Evolutionary conservation across 2,888 invertebrate genomes (phyloP).

Genomic region (Leuctra nigra): DNA sequence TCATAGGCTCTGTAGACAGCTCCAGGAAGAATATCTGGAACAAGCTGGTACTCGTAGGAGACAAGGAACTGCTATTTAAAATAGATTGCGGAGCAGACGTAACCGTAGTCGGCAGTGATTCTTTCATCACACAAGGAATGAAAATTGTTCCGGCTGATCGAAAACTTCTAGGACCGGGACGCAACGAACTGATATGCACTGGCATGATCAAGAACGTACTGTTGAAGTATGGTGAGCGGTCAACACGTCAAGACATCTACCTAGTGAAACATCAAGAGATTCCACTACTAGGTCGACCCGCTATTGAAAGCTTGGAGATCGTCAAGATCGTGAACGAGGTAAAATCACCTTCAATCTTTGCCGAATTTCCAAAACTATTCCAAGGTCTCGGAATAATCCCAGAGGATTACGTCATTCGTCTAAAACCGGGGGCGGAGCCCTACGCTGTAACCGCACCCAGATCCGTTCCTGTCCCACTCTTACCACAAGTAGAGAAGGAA

Average conservation of each 20-base stretch:
- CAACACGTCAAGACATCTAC: neutral
- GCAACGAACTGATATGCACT: neutral
- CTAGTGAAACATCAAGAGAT: neutral
- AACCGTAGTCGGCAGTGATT: neutral
- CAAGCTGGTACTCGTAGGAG: no score
- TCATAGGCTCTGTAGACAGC: no score
- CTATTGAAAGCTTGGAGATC: neutral
- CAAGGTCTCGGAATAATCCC: neutral
- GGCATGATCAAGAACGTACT: neutral
- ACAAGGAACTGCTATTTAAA: neutral
- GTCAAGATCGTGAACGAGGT: neutral
- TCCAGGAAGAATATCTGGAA: no score
- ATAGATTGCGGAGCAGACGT: neutral
- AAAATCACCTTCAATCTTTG: neutral
- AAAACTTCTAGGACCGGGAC: neutral
- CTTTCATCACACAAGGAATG: neutral
- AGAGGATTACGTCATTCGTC: constrained; percentile 30
- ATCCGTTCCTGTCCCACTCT: constrained; percentile 15
- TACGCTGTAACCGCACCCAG: constrained; percentile 33
- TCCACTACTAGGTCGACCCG: neutral
- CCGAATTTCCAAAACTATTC: neutral
- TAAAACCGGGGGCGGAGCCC: constrained; percentile 32
- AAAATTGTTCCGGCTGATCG: neutral
- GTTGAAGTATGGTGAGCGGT: neutral
- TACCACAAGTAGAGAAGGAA: constrained; percentile 34